Evolutionary conservation across 2,113 vertebrate species (phyloP), one percentile per base, ranked within the genome.

Genomic region (Tichodroma muraria): DNA sequence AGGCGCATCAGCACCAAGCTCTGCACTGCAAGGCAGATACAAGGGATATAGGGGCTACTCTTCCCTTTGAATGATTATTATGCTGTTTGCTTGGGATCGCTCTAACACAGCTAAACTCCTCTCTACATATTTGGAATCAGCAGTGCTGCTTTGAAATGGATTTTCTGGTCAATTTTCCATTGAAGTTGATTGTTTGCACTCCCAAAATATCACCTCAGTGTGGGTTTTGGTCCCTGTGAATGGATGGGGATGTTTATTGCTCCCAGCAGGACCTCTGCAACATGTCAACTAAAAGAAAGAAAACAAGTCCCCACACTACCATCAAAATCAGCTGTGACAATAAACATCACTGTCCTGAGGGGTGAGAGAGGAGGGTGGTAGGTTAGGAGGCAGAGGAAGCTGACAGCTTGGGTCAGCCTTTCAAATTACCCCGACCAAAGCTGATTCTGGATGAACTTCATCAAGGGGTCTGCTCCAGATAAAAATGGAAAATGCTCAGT

Each of bases 181-280:
- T 85, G 31, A 88, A 86, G 54, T 49, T 57, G n/a, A 27, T 60
- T 35, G 78, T 90, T 93, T 79, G 30, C 38, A 66, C 42, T 95
- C 59, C 52, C 16, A 70, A 93, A 96, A 89, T 75, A 85, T 40
- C 64, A 61, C 6, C 1, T 79, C 45, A 35, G 75, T 19, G 20
- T 72, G 23, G 14, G 53, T 91, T 93, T 94, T 91, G 47, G 70
- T 80, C 64, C 47, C 59, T 35, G 56, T 1, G 4, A 59, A 80
- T 89, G 52, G 82, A 65, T 53, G 50, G 44, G 84, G 81, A 73
- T 89, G 85, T 95, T 93, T 94, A 77, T 59, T 49, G 42, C 89
- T 89, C 93, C 49, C 91, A 94, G 87, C 81, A 83, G 87, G 87
- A 91, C 33, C 22, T 25, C 38, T 80, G 50, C 35, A 77, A 56